Conservation (phyloP, 2,888 invertebrate species). For the Drosophila lutescens region DNA sequence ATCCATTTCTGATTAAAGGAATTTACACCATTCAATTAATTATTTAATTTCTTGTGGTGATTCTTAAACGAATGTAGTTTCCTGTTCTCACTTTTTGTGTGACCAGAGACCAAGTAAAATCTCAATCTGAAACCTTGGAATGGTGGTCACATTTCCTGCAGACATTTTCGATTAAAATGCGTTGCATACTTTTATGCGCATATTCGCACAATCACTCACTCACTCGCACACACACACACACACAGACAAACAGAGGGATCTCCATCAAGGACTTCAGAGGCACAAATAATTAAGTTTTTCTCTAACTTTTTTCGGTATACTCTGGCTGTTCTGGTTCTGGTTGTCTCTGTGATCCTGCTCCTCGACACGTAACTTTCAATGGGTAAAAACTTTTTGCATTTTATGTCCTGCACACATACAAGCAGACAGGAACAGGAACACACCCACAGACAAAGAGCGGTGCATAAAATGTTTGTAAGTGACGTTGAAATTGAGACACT, state of each 20-base stretch:
- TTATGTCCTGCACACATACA: slow-evolving; percentile 44
- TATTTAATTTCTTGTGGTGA: too few species aligned
- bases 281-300: slow-evolving; percentile 77
- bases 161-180: slow-evolving; percentile 78
- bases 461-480: slow-evolving; percentile 81
- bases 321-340: slow-evolving; percentile 25
- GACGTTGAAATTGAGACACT: slow-evolving; percentile 81
- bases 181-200: slow-evolving; percentile 78
- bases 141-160: slow-evolving; percentile 57
- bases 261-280: slow-evolving; percentile 46
- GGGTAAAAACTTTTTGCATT: slow-evolving; percentile 75
- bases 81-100: neutral
- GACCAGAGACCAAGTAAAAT: slow-evolving; percentile 3
- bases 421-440: neutral
- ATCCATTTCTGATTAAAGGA: too few species aligned
- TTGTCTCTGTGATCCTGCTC: slow-evolving; percentile 44
- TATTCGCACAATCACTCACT: slow-evolving; percentile 42
- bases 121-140: slow-evolving; percentile 9
- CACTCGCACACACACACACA: slow-evolving; percentile 9
- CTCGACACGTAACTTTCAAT: slow-evolving; percentile 67
- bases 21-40: too few species aligned
- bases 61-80: neutral
- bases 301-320: slow-evolving; percentile 57
- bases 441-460: slow-evolving; percentile 54
- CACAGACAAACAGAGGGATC: slow-evolving; percentile 34